Evolutionary conservation across 1,140 invertebrate species (phyloP).

Genomic region (Tenebrio molitor): DNA sequence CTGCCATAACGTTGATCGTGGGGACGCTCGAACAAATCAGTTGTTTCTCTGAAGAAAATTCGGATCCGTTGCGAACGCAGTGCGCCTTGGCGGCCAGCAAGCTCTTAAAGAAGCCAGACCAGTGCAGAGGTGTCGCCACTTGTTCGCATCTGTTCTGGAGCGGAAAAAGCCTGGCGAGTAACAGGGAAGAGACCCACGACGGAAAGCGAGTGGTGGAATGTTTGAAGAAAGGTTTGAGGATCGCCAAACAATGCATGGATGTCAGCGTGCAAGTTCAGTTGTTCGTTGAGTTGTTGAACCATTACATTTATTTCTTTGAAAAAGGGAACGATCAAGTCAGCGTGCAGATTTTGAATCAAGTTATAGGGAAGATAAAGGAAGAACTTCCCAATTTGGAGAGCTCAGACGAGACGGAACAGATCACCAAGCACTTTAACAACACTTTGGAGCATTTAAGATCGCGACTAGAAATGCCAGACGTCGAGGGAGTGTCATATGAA

Average conservation of each 20-base stretch:
- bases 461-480: conserved; percentile 75
- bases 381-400: conserved; percentile 93
- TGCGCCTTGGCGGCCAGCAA: conserved; percentile 95
- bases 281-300: conserved; percentile 94
- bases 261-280: conserved; percentile 96
- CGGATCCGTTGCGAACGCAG: conserved; percentile 95
- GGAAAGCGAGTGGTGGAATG: conserved; percentile 94
- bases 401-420: conserved; percentile 96
- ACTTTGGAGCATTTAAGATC: conserved; percentile 84
- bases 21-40: conserved; percentile 95
- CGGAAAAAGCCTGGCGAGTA: conserved; percentile 80
- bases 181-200: conserved; percentile 86
- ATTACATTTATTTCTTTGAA: conserved; percentile 95
- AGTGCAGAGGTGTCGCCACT: conserved; percentile 90
- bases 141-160: conserved; percentile 98
- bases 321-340: conserved; percentile 89
- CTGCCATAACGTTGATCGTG: conserved; percentile 95
- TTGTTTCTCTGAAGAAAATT: conserved; percentile 96
- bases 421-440: conserved; percentile 94
- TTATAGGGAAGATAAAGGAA: conserved; percentile 93
- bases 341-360: conserved; percentile 83
- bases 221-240: conserved; percentile 94
- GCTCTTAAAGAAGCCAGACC: conserved; percentile 97
- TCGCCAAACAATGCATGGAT: conserved; percentile 98
- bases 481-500: conserved; percentile 76